phyloP scores from a whole-genome alignment of 2,797 vertebrate genomes.

The Aeoliscus strigatus region DNA sequence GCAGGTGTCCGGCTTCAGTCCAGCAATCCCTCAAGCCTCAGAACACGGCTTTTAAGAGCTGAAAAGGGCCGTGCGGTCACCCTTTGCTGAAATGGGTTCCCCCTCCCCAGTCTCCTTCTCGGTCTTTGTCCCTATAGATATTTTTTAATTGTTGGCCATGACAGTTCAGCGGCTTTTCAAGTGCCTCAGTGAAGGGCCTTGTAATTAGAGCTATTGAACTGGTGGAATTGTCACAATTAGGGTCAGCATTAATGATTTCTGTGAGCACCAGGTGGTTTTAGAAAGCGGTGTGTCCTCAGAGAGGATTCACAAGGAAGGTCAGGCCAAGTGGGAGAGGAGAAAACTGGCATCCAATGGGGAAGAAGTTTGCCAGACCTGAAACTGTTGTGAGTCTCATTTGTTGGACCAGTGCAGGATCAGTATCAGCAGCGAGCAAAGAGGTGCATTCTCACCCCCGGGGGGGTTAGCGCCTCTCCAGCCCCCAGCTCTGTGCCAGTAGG shows the following conservation, averaged over 20 bases:
- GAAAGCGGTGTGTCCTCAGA: slow-evolving; percentile 68
- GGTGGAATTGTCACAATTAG: slow-evolving; percentile 91
- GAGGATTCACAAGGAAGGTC: slow-evolving; percentile 55
- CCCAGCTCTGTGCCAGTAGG: slow-evolving; percentile 29
- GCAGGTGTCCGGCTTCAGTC: slow-evolving; percentile 64
- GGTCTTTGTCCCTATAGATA: slow-evolving; percentile 60
- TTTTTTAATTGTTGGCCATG: slow-evolving; percentile 76
- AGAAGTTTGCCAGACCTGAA: no score
- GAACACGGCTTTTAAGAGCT: slow-evolving; percentile 47
- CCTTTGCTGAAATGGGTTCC: slow-evolving; percentile 27
- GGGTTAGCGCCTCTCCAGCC: not conserved
- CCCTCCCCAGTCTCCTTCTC: slow-evolving; percentile 12
- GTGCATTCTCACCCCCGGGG: slow-evolving; percentile 18
- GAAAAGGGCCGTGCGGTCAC: slow-evolving; percentile 59
- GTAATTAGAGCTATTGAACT: slow-evolving; percentile 92
- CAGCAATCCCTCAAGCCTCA: slow-evolving; percentile 32
- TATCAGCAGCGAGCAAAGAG: slow-evolving; percentile 28
- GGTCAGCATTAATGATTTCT: slow-evolving; percentile 82
- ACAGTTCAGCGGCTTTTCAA: slow-evolving; percentile 80
- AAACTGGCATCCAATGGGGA: no score
- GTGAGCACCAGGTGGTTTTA: slow-evolving; percentile 76
- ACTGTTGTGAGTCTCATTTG: slow-evolving; percentile 19
- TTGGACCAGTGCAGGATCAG: slow-evolving; percentile 20
- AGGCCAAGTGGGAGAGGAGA: slow-evolving; percentile 14
- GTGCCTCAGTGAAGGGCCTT: slow-evolving; percentile 75